These are phyloP conservation scores for Centropus unirufus DNA, from an alignment of 2,113 vertebrate genomes.

Conservation along the genomic window DNA sequence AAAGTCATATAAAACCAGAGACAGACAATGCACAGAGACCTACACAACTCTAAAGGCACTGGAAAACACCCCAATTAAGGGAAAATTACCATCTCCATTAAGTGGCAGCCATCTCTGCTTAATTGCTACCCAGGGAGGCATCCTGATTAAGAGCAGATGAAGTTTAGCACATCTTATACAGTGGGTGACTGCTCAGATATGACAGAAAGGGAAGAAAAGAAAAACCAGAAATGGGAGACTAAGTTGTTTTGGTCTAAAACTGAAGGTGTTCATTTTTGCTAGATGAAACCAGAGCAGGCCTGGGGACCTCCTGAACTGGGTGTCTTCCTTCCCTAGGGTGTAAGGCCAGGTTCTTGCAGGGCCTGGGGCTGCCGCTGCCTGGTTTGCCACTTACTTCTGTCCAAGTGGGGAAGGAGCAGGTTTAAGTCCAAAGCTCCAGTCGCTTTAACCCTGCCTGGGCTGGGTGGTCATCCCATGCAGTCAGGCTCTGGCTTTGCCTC, in stretches of 20 bases:
- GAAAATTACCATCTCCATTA: conserved; percentile 20
- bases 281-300: neutral
- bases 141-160: conserved; percentile 44
- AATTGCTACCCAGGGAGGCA: conserved; percentile 15
- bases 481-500: accelerated
- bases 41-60: neutral
- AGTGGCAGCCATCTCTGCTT: conserved; percentile 12
- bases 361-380: neutral
- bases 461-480: neutral
- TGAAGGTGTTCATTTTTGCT: neutral
- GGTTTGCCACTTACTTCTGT: neutral
- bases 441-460: neutral
- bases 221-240: neutral
- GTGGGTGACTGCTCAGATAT: neutral
- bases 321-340: accelerated
- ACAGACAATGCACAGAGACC: neutral
- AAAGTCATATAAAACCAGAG: neutral
- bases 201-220: neutral
- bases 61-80: conserved; percentile 33
- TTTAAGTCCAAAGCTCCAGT: neutral
- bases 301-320: neutral
- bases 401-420: neutral
- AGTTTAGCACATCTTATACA: neutral
- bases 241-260: neutral
- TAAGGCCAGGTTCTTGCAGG: neutral